Conservation (phyloP, 2,888 invertebrate species). For the Pasiphila rectangulata region DNA sequence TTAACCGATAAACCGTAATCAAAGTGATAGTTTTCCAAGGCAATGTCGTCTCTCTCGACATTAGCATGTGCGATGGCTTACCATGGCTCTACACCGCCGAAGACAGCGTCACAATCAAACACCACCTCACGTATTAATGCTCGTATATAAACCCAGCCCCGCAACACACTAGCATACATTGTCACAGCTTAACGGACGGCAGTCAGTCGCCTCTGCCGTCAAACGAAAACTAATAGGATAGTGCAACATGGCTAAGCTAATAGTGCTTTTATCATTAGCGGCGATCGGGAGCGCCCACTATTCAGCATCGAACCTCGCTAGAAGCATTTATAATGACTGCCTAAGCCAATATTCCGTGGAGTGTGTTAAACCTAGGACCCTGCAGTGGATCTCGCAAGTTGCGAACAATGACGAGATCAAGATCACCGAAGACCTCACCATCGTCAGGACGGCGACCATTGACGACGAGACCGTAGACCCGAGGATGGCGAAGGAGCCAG, state of each 20-base stretch:
- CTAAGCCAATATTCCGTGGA: constrained; percentile 84
- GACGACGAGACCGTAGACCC: constrained; percentile 64
- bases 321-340: constrained; percentile 85
- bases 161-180: constrained; percentile 74
- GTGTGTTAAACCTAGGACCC: constrained; percentile 89
- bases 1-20: constrained; percentile 25
- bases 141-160: constrained; percentile 80
- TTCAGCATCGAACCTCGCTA: constrained; percentile 83
- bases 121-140: constrained; percentile 79
- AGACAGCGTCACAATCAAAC: constrained; percentile 62
- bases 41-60: constrained; percentile 56
- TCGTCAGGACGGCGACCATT: constrained; percentile 83
- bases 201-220: constrained; percentile 70
- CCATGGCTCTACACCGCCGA: constrained; percentile 49
- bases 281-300: constrained; percentile 64
- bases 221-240: constrained; percentile 41
- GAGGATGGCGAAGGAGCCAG: constrained; percentile 77
- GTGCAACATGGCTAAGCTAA: constrained; percentile 69
- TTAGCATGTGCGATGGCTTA: constrained; percentile 61
- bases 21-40: constrained; percentile 67
- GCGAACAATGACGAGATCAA: constrained; percentile 85
- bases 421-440: constrained; percentile 87
- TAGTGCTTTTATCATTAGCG: constrained; percentile 65
- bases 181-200: constrained; percentile 67
- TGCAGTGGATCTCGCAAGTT: constrained; percentile 87